Evolutionary conservation across 2,888 invertebrate genomes (phyloP).

Genomic region (Harpalus rubripes): DNA sequence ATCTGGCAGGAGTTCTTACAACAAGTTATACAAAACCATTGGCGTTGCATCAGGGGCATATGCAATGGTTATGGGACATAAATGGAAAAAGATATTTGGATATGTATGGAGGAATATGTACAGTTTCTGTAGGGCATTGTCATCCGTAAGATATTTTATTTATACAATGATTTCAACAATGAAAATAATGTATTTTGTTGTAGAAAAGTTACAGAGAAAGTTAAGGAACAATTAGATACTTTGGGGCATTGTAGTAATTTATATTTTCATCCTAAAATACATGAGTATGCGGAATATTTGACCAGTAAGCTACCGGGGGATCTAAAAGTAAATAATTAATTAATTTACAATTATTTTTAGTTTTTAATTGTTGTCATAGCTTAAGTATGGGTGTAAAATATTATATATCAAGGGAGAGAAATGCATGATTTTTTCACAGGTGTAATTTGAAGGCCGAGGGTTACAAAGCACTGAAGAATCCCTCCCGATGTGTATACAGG

Average conservation of each 20-base stretch:
- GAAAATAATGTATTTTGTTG: conserved; percentile 68
- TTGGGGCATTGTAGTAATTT: conserved; percentile 96
- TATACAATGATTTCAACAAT: background rate
- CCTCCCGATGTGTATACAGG: no score
- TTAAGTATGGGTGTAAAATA: no score
- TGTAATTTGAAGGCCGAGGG: no score
- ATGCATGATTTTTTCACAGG: no score
- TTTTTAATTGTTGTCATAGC: no score
- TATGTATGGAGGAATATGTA: conserved; percentile 97
- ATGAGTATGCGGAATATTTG: conserved; percentile 93
- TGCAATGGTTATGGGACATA: conserved; percentile 96
- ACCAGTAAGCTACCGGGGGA: conserved; percentile 90
- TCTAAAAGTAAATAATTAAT: conserved; percentile 83
- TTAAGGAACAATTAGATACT: conserved; percentile 87
- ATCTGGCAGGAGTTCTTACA: conserved; percentile 85
- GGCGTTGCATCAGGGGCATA: conserved; percentile 90
- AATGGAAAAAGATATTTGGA: conserved; percentile 93
- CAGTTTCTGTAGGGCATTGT: conserved; percentile 97
- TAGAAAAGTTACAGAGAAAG: conserved; percentile 91
- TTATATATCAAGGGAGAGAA: no score
- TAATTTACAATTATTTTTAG: background rate
- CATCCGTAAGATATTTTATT: conserved; percentile 88
- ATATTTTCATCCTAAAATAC: conserved; percentile 93
- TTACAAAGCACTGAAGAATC: no score
- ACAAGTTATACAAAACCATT: conserved; percentile 91